Evolutionary conservation across 2,797 vertebrate species (phyloP).

Genomic region (Tachyglossus aculeatus): DNA sequence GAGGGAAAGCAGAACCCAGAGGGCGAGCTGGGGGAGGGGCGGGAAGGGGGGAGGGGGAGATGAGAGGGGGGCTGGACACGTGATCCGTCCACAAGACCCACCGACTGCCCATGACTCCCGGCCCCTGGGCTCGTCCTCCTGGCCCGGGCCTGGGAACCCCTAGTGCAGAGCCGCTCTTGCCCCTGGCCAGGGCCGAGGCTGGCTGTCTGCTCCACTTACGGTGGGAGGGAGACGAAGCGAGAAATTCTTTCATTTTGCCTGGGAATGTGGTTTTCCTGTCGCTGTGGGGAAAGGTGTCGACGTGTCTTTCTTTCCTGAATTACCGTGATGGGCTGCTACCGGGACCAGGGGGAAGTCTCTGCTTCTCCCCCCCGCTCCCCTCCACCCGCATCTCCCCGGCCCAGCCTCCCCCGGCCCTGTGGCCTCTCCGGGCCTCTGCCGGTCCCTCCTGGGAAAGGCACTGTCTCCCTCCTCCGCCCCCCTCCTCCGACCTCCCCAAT

Average conservation of each 20-base stretch:
- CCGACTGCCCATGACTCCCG: not conserved
- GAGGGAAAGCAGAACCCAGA: not conserved
- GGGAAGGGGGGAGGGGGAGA: not conserved
- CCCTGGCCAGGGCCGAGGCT: not conserved
- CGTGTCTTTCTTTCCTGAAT: conserved; percentile 7
- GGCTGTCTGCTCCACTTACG: not conserved
- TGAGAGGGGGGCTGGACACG: not conserved
- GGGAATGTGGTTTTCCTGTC: not conserved
- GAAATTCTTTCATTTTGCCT: not conserved
- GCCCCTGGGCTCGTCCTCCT: not conserved
- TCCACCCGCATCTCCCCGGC: too few species aligned
- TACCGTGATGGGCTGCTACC: not conserved
- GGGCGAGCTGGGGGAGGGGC: not conserved
- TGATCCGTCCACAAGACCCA: not conserved
- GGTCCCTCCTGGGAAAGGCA: not conserved
- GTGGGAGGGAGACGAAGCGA: not conserved
- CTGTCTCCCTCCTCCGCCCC: not conserved
- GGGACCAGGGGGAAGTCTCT: not conserved
- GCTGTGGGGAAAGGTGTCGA: not conserved
- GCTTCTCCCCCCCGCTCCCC: not conserved
- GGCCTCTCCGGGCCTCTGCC: not conserved
- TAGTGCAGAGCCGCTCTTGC: not conserved
- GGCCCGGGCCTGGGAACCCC: not conserved
- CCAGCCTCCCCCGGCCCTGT: too few species aligned
- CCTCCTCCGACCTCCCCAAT: not conserved